Evolutionary conservation across 2,888 invertebrate genomes (phyloP), one percentile per base, ranked within the genome.

Genomic region (Stenodema calcarata): DNA sequence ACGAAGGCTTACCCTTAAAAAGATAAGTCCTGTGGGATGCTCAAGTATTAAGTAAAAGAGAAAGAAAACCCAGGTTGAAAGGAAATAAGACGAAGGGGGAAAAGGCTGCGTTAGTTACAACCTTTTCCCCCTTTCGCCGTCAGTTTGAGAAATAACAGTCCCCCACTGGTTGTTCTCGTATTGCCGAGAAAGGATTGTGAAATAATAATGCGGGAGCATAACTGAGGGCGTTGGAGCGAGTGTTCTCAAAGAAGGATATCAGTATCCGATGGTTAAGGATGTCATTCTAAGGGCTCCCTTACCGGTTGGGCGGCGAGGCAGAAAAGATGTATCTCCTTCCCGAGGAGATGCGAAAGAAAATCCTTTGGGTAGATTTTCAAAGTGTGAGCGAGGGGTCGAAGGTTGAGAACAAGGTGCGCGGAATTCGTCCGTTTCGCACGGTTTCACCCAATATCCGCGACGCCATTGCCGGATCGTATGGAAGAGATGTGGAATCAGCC

Each of bases 181-280:
- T 62, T 62, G 62, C 62, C 62, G 62, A 62, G 62, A 62, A 62
- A 62, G 62, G 62, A 62, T 62, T 62, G 62, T 62, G 62, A 62
- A 62, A 62, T 62, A 62, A 62, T 62, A 62, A 62, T 62, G 62
- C 62, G 18, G 23, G 62, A 62, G 62, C 62, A 62, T 62, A 62
- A 62, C 62, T 23, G 62, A 62, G 62, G 62, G 62, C 62, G 62
- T 62, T 23, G 62, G 62, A 62, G 62, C 62, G 62, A 11, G 62
- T 23, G 62, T 62, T 62, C 62, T 62, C 62, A 62, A 62, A 62
- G 62, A 23, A 23, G 62, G 62, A 35, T 62, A 62, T 62, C 62
- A 62, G 62, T 62, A 62, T 62, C 62, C 62, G 62, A 62, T 62
- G 62, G 62, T 62, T 62, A 62, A 27, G 62, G 62, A 62, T 62